Conservation (phyloP, 1,140 invertebrate genomes). For the Eupristina koningsbergeri region DNA sequence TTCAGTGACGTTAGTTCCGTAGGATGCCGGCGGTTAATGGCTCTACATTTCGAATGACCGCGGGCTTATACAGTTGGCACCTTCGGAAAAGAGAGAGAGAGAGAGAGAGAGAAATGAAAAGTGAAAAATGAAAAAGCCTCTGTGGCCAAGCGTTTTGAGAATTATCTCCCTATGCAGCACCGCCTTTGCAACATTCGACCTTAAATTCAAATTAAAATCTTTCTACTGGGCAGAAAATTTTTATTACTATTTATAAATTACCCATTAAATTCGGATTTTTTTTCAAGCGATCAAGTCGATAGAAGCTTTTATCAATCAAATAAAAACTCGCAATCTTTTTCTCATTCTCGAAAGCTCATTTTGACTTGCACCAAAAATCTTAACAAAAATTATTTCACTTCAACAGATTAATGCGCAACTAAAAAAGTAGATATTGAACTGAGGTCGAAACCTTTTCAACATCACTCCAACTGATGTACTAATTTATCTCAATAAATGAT, state of each 20-base stretch:
- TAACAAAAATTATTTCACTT: neutral
- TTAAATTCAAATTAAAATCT: neutral
- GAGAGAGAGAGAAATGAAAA: neutral
- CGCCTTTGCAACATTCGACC: neutral
- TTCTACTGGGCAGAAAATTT: too few species aligned
- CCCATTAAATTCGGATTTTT: too few species aligned
- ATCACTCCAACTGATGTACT: too few species aligned
- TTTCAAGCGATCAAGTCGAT: neutral
- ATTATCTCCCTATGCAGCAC: neutral
- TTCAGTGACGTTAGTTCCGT: slow-evolving; percentile 68
- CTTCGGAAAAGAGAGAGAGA: slow-evolving; percentile 43
- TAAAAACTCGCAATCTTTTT: neutral
- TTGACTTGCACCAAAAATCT: neutral
- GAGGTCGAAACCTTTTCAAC: too few species aligned
- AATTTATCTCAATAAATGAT: too few species aligned
- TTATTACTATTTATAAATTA: too few species aligned
- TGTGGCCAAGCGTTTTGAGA: neutral
- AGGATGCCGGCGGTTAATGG: slow-evolving; percentile 63
- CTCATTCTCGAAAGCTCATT: neutral
- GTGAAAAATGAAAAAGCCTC: neutral
- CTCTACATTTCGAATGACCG: slow-evolving; percentile 66
- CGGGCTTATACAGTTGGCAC: slow-evolving; percentile 14
- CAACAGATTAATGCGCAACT: neutral
- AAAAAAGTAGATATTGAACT: neutral
- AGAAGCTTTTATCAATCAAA: neutral